Conservation (phyloP, 2,888 invertebrate genomes). For the Villa cingulata region DNA sequence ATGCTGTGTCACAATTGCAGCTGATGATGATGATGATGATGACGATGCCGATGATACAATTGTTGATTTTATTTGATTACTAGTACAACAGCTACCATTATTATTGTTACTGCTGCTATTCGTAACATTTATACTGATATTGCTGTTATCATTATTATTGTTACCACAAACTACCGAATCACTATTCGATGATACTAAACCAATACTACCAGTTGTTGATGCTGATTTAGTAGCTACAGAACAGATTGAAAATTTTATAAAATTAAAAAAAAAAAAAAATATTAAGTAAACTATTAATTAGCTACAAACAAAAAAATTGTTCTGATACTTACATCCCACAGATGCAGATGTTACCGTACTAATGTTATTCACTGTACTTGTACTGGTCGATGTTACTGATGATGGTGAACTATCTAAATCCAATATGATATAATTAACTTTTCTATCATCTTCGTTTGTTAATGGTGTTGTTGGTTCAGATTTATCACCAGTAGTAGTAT, state of each 20-base stretch:
- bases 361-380: not conserved
- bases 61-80: not conserved
- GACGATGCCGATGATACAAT: too few species aligned
- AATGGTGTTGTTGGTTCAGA: conserved; percentile 18
- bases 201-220: not conserved
- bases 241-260: too few species aligned
- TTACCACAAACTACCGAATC: conserved; percentile 2
- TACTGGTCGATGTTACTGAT: conserved; percentile 2
- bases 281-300: too few species aligned
- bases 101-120: too few species aligned
- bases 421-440: conserved; percentile 33
- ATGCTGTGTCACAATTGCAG: not conserved
- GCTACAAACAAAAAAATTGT: not conserved
- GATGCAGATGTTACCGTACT: not conserved
- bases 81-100: too few species aligned
- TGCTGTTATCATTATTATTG: too few species aligned
- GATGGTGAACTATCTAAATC: conserved; percentile 29
- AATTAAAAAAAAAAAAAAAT: too few species aligned
- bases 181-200: not conserved
- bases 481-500: conserved; percentile 7
- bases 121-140: too few species aligned
- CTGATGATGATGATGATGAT: too few species aligned
- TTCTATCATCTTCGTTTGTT: conserved; percentile 5
- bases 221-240: too few species aligned
- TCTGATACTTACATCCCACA: not conserved